A percentile compares a stretch with the other conserved stretches of the same genome.
Evolutionary conservation across 2,797 vertebrate species (phyloP).

Genomic region (Eulemur albifrons): DNA sequence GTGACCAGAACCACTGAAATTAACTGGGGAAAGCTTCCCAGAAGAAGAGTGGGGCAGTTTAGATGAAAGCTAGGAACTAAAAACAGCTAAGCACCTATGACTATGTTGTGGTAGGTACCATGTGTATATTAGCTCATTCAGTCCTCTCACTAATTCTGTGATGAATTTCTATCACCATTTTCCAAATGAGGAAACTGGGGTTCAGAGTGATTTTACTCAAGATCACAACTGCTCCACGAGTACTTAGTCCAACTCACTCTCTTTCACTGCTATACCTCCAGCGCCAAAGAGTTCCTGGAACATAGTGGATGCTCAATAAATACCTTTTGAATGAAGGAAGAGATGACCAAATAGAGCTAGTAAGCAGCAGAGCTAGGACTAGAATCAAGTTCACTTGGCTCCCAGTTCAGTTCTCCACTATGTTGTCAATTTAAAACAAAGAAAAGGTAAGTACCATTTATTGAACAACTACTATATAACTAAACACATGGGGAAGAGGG

Average conservation of each 20-base stretch:
- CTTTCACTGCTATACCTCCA: neutral
- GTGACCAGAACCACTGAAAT: conserved; percentile 39
- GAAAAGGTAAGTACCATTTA: conserved; percentile 34
- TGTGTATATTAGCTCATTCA: neutral
- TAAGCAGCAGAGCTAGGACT: neutral
- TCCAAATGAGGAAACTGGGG: neutral
- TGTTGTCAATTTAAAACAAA: conserved; percentile 28
- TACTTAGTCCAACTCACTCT: conserved; percentile 5
- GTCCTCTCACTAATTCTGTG: conserved; percentile 5
- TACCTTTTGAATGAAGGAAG: conserved; percentile 11
- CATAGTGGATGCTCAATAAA: conserved; percentile 7
- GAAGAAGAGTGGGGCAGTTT: neutral
- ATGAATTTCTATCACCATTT: conserved; percentile 27
- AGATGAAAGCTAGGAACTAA: conserved; percentile 17
- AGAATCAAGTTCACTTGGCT: conserved; percentile 38
- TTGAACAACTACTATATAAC: conserved; percentile 22
- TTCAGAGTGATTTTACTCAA: conserved; percentile 42
- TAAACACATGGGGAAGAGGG: conserved; percentile 26
- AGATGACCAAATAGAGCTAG: conserved; percentile 22
- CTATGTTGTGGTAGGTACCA: neutral
- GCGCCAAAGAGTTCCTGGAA: neutral
- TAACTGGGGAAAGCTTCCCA: neutral
- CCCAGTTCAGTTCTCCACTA: conserved; percentile 11
- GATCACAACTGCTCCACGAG: conserved; percentile 2
- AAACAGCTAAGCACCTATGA: conserved; percentile 8